A percentile compares a stretch with the other conserved stretches of the same genome.
These are phyloP conservation scores for Dynastes maya DNA, from an alignment of 2,888 invertebrate species.

Conservation along the genomic window DNA sequence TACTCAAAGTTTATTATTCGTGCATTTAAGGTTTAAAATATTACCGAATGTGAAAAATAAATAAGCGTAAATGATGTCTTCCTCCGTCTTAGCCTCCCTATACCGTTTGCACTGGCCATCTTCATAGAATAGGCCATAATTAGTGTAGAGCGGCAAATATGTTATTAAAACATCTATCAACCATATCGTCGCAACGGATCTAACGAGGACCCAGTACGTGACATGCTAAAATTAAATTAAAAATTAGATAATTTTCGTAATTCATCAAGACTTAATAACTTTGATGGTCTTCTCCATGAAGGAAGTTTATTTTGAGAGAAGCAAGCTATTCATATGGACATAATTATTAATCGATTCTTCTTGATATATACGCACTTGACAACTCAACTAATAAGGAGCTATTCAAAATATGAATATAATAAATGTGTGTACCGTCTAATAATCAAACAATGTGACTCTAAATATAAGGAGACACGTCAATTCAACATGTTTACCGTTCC, in stretches of 20 bases:
- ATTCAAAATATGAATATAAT: conserved; percentile 14
- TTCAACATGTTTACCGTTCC: conserved; percentile 10
- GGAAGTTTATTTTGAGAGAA: background rate
- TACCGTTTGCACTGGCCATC: conserved; percentile 74
- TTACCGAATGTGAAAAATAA: conserved; percentile 85
- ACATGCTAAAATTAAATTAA: conserved; percentile 63
- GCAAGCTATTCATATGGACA: background rate
- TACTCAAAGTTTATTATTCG: no score
- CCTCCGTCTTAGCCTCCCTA: conserved; percentile 77
- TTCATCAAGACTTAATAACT: background rate
- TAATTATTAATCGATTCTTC: conserved; percentile 8
- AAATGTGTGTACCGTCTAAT: conserved; percentile 3
- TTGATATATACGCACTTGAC: background rate
- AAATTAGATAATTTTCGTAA: conserved; percentile 12
- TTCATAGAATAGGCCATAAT: conserved; percentile 83
- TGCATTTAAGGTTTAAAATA: background rate
- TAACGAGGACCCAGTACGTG: conserved; percentile 83
- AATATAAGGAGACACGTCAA: conserved; percentile 8
- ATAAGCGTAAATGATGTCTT: conserved; percentile 83
- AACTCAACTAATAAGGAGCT: conserved; percentile 8
- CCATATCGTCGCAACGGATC: conserved; percentile 81
- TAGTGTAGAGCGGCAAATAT: conserved; percentile 80
- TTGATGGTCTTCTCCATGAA: background rate
- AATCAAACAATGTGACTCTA: background rate
- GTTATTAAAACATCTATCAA: conserved; percentile 80